Base-by-base conservation (phyloP, 2,113 vertebrate species). In the Chrysochloris asiatica region DNA sequence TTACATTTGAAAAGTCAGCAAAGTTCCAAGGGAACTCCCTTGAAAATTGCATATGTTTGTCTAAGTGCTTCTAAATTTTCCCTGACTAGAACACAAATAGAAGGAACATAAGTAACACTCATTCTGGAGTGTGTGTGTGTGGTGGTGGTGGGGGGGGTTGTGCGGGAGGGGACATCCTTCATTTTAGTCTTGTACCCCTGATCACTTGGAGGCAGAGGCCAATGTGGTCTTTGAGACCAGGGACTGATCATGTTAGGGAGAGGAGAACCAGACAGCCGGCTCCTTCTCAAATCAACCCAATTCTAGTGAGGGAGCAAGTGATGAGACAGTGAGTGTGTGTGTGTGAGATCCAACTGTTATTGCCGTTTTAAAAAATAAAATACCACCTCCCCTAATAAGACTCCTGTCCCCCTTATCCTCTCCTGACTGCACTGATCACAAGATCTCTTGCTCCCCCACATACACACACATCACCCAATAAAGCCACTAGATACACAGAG, bases 21-120 rank as follows among this genome's bases (percentile, higher is more conserved):
- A 77, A 45, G 69, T 92, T 83, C 92, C 83, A 59, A 83, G 75
- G 83, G 65, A 95, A 82, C 75, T 38, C 88, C 73, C 92, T 79
- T 91, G 75, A 56, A 94, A 92, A 93, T 56, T 69, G 45, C 52
- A 61, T n/a, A n/a, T n/a, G 47, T 95, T 93, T 72, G 33, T 56
- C 9, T 30, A 77, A 96, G 52, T 38, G 47, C 52, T 86, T 92
- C 86, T 83, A 75, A 90, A 91, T 91, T 83, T 88, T 83, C 52
- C 88, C 63, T 90, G 47, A 77, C 65, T 59, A 12, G 48, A 90
- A 83, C 80, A 90, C 76, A 95, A 92, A 90, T 8, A 90, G 84
- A 93, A 91, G 50, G 84, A 85, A n/a, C n/a, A n/a, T n/a, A n/a
- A n/a, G 75, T 63, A 45, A 67, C 54, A 83, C 86, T 91, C 50